Conservation (phyloP, 2,888 invertebrate species). For the Linnaemya tessellans region DNA sequence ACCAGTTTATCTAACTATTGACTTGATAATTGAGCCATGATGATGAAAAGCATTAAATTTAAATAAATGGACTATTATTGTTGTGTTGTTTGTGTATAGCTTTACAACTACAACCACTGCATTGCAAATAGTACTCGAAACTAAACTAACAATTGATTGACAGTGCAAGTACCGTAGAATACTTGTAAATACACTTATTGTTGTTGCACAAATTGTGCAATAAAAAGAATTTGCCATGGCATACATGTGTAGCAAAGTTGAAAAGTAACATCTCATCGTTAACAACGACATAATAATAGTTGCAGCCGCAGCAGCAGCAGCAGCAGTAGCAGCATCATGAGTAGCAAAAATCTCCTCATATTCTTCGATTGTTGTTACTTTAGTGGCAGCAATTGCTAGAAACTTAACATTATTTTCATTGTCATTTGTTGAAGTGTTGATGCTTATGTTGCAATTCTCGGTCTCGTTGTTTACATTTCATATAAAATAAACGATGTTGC, state of each 20-base stretch:
- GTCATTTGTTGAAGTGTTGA: conserved; percentile 54
- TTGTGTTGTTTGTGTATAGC: conserved; percentile 43
- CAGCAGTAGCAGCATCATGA: conserved; percentile 24
- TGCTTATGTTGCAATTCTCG: conserved; percentile 48
- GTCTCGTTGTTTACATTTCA: background rate
- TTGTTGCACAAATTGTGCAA: conserved; percentile 43
- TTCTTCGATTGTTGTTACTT: conserved; percentile 20
- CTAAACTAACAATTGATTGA: conserved; percentile 66
- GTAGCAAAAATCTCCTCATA: conserved; percentile 32
- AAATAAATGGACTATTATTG: conserved; percentile 62
- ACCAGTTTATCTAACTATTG: conserved; percentile 61
- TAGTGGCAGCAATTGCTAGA: conserved; percentile 38
- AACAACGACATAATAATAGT: conserved; percentile 37
- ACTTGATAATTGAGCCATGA: conserved; percentile 67
- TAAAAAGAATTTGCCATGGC: background rate
- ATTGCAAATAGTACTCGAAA: conserved; percentile 30
- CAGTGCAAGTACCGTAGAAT: conserved; percentile 57
- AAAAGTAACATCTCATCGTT: conserved; percentile 49
- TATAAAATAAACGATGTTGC: conserved; percentile 20
- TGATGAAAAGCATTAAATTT: conserved; percentile 63
- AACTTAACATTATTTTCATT: conserved; percentile 58
- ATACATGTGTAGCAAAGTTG: background rate
- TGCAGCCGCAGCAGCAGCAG: background rate
- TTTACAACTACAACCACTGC: conserved; percentile 21
- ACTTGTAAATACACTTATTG: conserved; percentile 53